These are phyloP conservation scores for Drosophila prolongata DNA, from an alignment of 2,888 invertebrate species.

Conservation along the genomic window DNA sequence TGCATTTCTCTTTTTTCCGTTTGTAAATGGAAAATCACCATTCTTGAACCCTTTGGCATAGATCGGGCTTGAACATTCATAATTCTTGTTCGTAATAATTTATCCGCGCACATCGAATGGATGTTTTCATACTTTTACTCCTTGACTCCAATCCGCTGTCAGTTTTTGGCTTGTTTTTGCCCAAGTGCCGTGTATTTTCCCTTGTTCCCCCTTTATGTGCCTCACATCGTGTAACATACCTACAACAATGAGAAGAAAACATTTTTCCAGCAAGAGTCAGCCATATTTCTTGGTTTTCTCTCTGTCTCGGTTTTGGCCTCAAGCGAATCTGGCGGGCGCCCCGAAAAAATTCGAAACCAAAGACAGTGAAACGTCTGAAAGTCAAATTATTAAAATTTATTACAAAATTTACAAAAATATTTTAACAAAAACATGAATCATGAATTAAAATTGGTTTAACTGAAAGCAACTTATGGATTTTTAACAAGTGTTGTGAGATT, in stretches of 20 bases:
- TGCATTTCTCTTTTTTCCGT: background rate
- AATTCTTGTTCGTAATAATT: slow-evolving; percentile 19
- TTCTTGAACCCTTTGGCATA: slow-evolving; percentile 3
- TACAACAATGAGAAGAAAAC: slow-evolving; percentile 18
- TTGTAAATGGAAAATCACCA: slow-evolving; percentile 4
- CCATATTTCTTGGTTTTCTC: slow-evolving; percentile 33
- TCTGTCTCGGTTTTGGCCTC: slow-evolving; percentile 20
- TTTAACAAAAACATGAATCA: no score
- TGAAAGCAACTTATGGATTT: no score
- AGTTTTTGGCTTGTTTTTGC: slow-evolving; percentile 45
- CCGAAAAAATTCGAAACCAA: slow-evolving; percentile 9
- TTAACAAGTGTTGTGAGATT: no score
- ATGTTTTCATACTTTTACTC: slow-evolving; percentile 31
- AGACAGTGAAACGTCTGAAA: background rate
- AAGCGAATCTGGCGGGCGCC: slow-evolving; percentile 24
- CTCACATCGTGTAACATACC: background rate
- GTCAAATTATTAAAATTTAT: background rate
- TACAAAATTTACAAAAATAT: background rate
- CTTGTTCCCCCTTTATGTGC: slow-evolving; percentile 1
- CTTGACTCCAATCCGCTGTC: slow-evolving; percentile 24
- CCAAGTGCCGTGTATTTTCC: slow-evolving; percentile 4
- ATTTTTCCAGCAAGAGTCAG: slow-evolving; percentile 29
- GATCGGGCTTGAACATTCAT: slow-evolving; percentile 21
- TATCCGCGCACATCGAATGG: slow-evolving; percentile 25
- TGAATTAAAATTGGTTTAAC: no score